A percentile compares a stretch with the other conserved stretches of the same genome.
phyloP scores from a whole-genome alignment of 1,140 invertebrate genomes.

The Eriosoma lanigerum region DNA sequence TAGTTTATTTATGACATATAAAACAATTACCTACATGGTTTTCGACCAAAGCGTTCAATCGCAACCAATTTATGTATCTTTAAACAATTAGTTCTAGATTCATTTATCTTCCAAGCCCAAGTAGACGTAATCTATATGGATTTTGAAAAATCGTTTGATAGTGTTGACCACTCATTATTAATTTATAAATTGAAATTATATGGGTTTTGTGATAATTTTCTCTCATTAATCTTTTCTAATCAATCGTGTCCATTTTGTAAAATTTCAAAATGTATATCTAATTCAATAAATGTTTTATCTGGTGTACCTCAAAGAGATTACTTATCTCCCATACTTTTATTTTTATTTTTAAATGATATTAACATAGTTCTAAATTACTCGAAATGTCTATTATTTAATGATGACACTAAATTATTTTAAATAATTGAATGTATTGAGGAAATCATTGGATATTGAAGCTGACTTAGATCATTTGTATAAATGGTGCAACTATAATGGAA shows the following conservation, averaged over 20 bases:
- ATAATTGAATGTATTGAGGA: neutral
- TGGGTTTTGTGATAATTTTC: neutral
- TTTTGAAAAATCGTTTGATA: too few relatives aligned
- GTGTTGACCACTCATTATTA: too few relatives aligned
- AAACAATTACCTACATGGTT: too few relatives aligned
- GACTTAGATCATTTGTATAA: conserved; percentile 14
- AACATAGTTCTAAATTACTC: too few relatives aligned
- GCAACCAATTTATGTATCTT: too few relatives aligned
- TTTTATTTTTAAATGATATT: too few relatives aligned
- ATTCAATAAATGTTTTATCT: conserved; percentile 33
- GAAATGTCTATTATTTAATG: conserved; percentile 56
- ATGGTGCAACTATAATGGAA: conserved; percentile 10
- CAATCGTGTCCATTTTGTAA: neutral
- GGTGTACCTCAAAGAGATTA: conserved; percentile 56
- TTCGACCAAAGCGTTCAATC: too few relatives aligned
- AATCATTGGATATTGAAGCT: neutral
- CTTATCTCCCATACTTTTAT: conserved; percentile 55
- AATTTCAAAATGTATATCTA: neutral
- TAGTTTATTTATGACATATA: too few relatives aligned
- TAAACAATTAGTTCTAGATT: too few relatives aligned
- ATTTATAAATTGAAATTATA: neutral
- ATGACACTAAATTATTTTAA: neutral
- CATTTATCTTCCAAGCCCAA: too few relatives aligned
- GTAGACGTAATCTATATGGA: too few relatives aligned
- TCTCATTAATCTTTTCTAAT: neutral